Evolutionary conservation across 2,797 vertebrate genomes (phyloP), one percentile per base, ranked within the genome.

Genomic region (Squalus acanthias): DNA sequence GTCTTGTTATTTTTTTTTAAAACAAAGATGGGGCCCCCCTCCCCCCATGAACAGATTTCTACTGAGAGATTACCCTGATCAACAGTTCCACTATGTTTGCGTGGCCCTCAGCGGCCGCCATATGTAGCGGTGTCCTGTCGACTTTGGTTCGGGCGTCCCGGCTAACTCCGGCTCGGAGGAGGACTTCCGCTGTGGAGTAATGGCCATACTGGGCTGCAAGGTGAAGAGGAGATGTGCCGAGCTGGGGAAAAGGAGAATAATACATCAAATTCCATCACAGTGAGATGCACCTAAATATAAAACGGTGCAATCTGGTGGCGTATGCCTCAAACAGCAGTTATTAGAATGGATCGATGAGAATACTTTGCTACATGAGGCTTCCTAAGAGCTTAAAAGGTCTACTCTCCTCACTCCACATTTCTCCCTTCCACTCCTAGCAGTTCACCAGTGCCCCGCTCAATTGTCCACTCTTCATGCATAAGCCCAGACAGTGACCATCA

Each of bases 71-170:
- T 96, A 99, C 99, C 98, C 98, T 97, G 96, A 99, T 98, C 29
- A 99, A 98, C 96, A 99, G 98, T 96, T 99, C 99, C 69, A 99
- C 99, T 0, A 99, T 98, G 67, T 98, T 97, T 0, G 97, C 96
- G 96, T 99, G 99, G 5, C 99, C 99, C 6, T 99, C 99, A 0
- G 99, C 98, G 0, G 99, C 99, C 0, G 99, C 99, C 99, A 99
- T 98, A 96, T 99, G 99, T 96, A 99, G 97, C 0, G 99, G 99
- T 0, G 99, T 99, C 96, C 99, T 97, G 98, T 99, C 99, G 96
- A 99, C 99, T 96, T 99, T 99, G 88, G 99, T 99, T 0, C 99
- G 98, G 15, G 99, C 99, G 10, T 99, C 99, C 96, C 99, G 97
- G 98, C 99, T 99, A 89, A 99, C 98, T 0, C 99, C 99, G 0